Evolutionary conservation across 2,113 vertebrate genomes (phyloP), one percentile per base, ranked within the genome.

Genomic region (Centropus unirufus): DNA sequence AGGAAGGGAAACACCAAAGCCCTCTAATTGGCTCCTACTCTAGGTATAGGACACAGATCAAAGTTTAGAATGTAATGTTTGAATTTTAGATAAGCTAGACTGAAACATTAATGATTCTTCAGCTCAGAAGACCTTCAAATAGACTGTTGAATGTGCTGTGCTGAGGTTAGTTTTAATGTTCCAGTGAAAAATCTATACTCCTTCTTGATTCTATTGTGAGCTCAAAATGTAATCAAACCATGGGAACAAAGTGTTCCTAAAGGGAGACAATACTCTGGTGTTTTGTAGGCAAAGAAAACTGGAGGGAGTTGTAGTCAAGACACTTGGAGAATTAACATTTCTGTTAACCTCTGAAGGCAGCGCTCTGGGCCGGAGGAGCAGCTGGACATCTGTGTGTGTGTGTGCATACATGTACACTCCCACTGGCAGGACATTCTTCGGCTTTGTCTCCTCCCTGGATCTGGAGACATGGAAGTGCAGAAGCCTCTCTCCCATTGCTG

Each of bases 51-150:
- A 55, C 58, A 42, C 34, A 62, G 46, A 70, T 30, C 12, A 46
- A 70, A 70, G 77, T 74, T 87, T 77, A 78, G 68, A 94, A 89
- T 69, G 57, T 77, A 91, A 54, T 47, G 42, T 91, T 70, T 91
- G 87, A 87, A 89, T 89, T 95, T 89, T 78, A 89, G 70, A 93
- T 89, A 55, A 58, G 14, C 17, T 74, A 58, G 24, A 54, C 81
- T 89, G 78, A 93, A 96, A 89, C 87, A 94, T 87, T 84, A 87
- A 92, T 87, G 77, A 63, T 46, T 70, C 36, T 67, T 69, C 34
- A 70, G 30, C 69, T 83, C 57, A 61, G 64, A 83, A n/a, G 30
- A 62, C 27, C 77, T 85, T 77, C 63, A 94, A 89, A 92, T 67
- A 95, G 64, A 81, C 61, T 51, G 30, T 51, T 3, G 4, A 89